Conservation (phyloP, 2,797 vertebrate genomes). For the Triplophysa bombifrons region DNA sequence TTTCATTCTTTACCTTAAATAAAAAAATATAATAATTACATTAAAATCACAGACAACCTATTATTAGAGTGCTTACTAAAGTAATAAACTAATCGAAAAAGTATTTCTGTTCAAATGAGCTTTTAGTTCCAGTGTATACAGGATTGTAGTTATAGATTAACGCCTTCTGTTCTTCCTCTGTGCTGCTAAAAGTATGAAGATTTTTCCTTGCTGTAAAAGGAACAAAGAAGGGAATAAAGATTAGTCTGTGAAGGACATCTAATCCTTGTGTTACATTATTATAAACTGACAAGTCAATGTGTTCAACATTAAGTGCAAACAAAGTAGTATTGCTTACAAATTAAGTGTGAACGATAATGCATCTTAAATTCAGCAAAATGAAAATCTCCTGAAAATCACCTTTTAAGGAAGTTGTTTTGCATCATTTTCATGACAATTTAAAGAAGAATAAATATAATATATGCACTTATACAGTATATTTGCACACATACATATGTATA, state of each 20-base stretch:
- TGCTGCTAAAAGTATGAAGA: conserved; percentile 69
- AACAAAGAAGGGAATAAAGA: conserved; percentile 14
- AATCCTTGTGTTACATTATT: neutral
- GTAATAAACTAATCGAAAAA: conserved; percentile 44
- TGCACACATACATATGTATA: too few species aligned
- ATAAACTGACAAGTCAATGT: neutral
- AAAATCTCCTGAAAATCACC: too few species aligned
- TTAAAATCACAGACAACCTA: neutral
- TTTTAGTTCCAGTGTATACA: conserved; percentile 52
- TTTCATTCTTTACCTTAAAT: neutral
- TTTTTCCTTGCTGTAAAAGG: conserved; percentile 77
- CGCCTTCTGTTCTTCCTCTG: conserved; percentile 62
- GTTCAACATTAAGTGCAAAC: neutral
- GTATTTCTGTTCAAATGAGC: conserved; percentile 48
- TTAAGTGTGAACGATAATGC: too few species aligned
- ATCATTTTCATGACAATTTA: too few species aligned
- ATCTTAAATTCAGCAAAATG: too few species aligned
- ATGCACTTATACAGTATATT: too few species aligned
- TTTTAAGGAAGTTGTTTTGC: too few species aligned
- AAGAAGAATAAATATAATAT: too few species aligned
- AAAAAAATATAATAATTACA: neutral
- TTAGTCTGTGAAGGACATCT: neutral
- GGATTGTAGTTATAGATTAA: conserved; percentile 78
- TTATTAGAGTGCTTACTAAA: neutral
- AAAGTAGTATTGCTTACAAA: too few species aligned